Evolutionary conservation across 1,140 invertebrate genomes (phyloP).

Genomic region (Drosophila yakuba): DNA sequence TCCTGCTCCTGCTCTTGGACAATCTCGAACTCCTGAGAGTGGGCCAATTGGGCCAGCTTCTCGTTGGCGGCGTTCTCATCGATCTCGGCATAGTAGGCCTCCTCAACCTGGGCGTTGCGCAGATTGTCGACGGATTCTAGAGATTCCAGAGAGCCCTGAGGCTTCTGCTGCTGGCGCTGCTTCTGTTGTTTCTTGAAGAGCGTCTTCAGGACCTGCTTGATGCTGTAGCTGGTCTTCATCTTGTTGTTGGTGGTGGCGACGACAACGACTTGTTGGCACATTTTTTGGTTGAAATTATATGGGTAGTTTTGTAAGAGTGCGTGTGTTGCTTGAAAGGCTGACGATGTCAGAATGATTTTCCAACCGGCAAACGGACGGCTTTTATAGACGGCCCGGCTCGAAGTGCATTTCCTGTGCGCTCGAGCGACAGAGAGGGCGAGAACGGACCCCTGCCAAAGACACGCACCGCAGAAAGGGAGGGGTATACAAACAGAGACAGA

Average conservation of each 20-base stretch:
- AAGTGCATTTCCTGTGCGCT: slow-evolving; percentile 80
- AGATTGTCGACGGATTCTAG: slow-evolving; percentile 79
- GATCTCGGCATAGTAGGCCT: slow-evolving; percentile 85
- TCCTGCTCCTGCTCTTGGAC: slow-evolving; percentile 36
- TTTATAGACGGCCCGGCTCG: slow-evolving; percentile 70
- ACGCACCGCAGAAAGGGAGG: slow-evolving; percentile 31
- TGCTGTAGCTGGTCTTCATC: slow-evolving; percentile 85
- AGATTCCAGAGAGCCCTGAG: slow-evolving; percentile 68
- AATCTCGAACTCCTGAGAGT: slow-evolving; percentile 85
- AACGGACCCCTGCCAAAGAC: slow-evolving; percentile 61
- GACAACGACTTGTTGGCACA: slow-evolving; percentile 78
- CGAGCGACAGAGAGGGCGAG: slow-evolving; percentile 41
- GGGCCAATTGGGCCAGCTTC: slow-evolving; percentile 85
- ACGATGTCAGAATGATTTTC: slow-evolving; percentile 83
- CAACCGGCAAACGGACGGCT: slow-evolving; percentile 61
- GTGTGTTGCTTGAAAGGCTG: slow-evolving; percentile 74
- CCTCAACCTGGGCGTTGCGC: slow-evolving; percentile 77
- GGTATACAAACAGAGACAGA: slow-evolving; percentile 19
- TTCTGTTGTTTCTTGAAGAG: slow-evolving; percentile 82
- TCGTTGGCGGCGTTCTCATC: slow-evolving; percentile 88
- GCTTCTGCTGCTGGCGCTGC: slow-evolving; percentile 41
- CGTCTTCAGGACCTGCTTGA: slow-evolving; percentile 86
- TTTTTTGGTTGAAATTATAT: slow-evolving; percentile 53
- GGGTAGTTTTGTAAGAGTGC: slow-evolving; percentile 11
- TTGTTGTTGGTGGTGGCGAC: slow-evolving; percentile 65